Evolutionary conservation across 92 coral and sea anemone species (phyloP).

Genomic region (Siderastrea siderea): DNA sequence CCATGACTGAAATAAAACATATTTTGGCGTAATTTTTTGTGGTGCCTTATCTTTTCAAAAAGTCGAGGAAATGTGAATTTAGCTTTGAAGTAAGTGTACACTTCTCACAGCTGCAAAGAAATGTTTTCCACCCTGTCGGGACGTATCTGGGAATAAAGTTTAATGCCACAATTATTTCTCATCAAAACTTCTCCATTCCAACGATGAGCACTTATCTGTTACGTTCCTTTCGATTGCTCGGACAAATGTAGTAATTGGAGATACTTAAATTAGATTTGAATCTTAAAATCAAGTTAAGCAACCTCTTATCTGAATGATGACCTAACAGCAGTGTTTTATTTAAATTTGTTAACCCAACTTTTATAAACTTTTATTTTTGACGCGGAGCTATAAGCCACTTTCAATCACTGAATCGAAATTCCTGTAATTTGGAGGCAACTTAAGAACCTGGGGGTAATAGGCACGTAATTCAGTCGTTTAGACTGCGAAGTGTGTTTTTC

Average conservation of each 20-base stretch:
- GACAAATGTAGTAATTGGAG: not conserved
- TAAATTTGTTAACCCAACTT: too few species aligned
- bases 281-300: conserved; percentile 3
- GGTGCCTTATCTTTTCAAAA: too few species aligned
- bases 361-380: too few species aligned
- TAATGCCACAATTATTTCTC: conserved; percentile 12
- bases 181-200: conserved; percentile 11
- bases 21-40: too few species aligned
- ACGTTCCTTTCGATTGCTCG: conserved; percentile 13
- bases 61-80: too few species aligned
- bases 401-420: too few species aligned
- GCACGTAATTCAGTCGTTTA: too few species aligned
- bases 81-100: too few species aligned
- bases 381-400: not conserved
- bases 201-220: conserved; percentile 8
- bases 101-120: not conserved
- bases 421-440: too few species aligned
- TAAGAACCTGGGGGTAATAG: too few species aligned
- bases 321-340: not conserved
- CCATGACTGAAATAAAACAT: too few species aligned
- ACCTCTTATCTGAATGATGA: not conserved
- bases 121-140: not conserved
- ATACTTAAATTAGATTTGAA: not conserved
- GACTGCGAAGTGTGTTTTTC: too few species aligned
- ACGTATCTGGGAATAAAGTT: not conserved